These are phyloP conservation scores for Gymnarchus niloticus DNA, from an alignment of 2,113 vertebrate species.

Conservation along the genomic window DNA sequence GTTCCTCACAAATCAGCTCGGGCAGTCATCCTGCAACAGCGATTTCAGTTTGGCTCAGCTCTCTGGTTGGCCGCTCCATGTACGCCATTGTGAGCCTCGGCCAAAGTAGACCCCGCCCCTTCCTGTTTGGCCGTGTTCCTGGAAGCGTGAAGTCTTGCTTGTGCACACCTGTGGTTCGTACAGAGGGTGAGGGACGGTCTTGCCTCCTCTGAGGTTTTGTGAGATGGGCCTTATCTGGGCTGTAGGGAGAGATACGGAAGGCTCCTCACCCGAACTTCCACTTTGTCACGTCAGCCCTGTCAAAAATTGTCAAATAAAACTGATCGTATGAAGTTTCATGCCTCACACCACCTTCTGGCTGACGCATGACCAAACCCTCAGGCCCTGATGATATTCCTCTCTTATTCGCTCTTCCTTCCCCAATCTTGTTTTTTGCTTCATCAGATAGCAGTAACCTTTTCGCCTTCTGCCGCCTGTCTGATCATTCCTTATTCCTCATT, in stretches of 20 bases:
- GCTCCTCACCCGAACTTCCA: neutral
- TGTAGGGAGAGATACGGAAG: neutral
- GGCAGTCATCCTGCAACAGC: neutral
- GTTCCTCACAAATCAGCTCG: neutral
- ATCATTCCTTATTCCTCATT: slow-evolving; percentile 71
- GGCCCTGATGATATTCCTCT: too few relatives aligned
- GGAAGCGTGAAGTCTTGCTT: too few relatives aligned
- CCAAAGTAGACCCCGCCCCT: too few relatives aligned
- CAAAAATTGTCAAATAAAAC: too few relatives aligned
- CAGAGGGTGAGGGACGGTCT: too few relatives aligned
- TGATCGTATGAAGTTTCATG: too few relatives aligned
- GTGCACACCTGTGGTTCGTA: too few relatives aligned
- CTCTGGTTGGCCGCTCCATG: neutral
- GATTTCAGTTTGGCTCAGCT: neutral
- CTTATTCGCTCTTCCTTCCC: too few relatives aligned
- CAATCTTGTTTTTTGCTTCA: neutral
- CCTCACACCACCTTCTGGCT: too few relatives aligned
- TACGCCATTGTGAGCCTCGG: too few relatives aligned
- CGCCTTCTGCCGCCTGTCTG: slow-evolving; percentile 50
- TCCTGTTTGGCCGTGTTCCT: neutral
- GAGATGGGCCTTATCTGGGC: neutral
- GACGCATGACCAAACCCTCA: too few relatives aligned
- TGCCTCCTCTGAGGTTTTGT: neutral
- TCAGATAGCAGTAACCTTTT: slow-evolving; percentile 21
- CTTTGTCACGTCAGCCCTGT: too few relatives aligned